Base-by-base conservation (phyloP, 2,888 invertebrate species). In the Standfussiana lucernea region DNA sequence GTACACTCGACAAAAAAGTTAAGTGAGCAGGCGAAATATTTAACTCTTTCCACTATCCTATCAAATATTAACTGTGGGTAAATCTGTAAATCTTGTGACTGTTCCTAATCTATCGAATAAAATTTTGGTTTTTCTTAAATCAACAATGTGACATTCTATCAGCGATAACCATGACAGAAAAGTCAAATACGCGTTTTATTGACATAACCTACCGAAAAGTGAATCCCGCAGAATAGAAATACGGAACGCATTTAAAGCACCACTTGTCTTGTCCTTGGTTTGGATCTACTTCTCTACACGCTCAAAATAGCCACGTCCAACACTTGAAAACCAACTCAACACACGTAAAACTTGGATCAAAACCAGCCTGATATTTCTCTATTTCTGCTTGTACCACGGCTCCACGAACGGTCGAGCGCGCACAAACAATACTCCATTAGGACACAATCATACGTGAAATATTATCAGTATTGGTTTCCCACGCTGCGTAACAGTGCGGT, bases 401-500 rank as follows among this genome's bases (percentile, higher is more conserved):
- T 64, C 80, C 87, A 87, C 87, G 77, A 45, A 66, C 56, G 50
- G 24, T 75, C 72, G 65, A 68, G 59, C 67, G 71, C 67, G 53
- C 72, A 81, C 75, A 83, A 84, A 87, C 86, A 89, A 89, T 84
- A 47, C 80, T 53, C 69, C 74, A 85, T 87, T 76, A 86, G 64
- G 28, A 61, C 65, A 84, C 84, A 86, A 82, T 89, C 88, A 82
- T 84, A 86, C 86, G 82, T 86, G 68, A 81, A 86, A 86, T 86
- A 86, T 82, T 84, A 86, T 85, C 80, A 71, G 82, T 89, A 88
- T 89, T 84, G 86, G 85, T 79, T 92, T 92, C 92, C 87, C 92
- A 92, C 91, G 89, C 21, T 50, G 53, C 65, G 76, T 40, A 53
- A 72, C 70, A n/a, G 28, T 64, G 78, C n/a, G 71, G 85, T 50